Evolutionary conservation across 1,140 invertebrate genomes (phyloP).

Genomic region (Cydia pomonella): DNA sequence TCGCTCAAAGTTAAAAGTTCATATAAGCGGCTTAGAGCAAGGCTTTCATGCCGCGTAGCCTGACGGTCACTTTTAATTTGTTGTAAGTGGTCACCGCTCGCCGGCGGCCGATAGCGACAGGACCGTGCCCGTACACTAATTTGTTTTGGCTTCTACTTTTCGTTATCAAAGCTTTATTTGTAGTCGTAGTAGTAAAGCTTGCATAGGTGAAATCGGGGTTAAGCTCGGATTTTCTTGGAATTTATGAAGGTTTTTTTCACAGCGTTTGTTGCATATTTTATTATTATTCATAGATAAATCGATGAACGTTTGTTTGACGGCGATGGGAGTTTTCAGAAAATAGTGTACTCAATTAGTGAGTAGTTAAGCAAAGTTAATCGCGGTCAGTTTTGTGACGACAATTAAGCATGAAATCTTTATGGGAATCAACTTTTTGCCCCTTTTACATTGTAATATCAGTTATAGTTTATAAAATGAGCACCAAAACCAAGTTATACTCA

Average conservation of each 20-base stretch:
- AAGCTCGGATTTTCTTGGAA: neutral
- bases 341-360: too few species aligned
- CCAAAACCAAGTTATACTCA: too few species aligned
- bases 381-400: too few species aligned
- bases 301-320: too few species aligned
- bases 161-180: slow-evolving; percentile 9
- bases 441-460: too few species aligned
- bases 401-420: too few species aligned
- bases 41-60: slow-evolving; percentile 32
- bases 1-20: slow-evolving; percentile 28
- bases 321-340: too few species aligned
- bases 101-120: neutral
- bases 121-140: neutral
- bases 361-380: too few species aligned
- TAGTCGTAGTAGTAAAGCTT: neutral
- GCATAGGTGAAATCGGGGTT: neutral
- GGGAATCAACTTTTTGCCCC: too few species aligned
- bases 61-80: slow-evolving; percentile 38
- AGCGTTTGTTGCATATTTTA: neutral
- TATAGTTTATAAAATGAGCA: too few species aligned
- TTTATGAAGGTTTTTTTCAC: neutral
- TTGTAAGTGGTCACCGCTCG: slow-evolving; percentile 33
- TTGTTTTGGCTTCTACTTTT: slow-evolving; percentile 4
- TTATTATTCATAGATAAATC: neutral
- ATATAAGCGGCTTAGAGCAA: slow-evolving; percentile 14